These are phyloP conservation scores for Rhodeus uyekii DNA, from an alignment of 2,797 vertebrate species.

Conservation along the genomic window DNA sequence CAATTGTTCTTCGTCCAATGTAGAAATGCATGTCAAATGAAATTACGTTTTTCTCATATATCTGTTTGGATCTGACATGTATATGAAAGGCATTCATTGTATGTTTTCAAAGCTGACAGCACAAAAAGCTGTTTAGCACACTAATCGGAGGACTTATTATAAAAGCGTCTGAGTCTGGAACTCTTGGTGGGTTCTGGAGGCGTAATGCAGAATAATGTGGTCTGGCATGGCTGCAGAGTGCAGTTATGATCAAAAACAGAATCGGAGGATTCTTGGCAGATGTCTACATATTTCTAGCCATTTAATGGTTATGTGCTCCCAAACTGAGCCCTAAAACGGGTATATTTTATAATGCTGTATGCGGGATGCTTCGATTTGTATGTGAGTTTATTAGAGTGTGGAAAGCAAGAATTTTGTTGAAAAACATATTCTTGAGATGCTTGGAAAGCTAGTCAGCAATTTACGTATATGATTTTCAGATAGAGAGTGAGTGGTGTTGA, in stretches of 20 bases:
- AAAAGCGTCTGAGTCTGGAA: slow-evolving; percentile 47
- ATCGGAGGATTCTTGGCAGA: slow-evolving; percentile 53
- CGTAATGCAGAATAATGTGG: slow-evolving; percentile 52
- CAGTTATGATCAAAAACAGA: slow-evolving; percentile 61
- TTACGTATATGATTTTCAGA: slow-evolving; percentile 1
- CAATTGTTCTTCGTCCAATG: slow-evolving; percentile 12
- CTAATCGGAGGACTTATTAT: slow-evolving; percentile 33
- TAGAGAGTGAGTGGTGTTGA: slow-evolving; percentile 40
- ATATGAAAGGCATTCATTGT: slow-evolving; percentile 35
- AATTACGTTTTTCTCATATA: background rate
- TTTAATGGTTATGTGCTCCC: slow-evolving; percentile 49
- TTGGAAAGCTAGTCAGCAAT: slow-evolving; percentile 26
- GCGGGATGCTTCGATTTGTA: slow-evolving; percentile 38
- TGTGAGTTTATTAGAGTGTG: slow-evolving; percentile 43
- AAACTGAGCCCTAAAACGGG: slow-evolving; percentile 42
- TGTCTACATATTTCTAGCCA: slow-evolving; percentile 52
- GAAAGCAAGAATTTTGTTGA: slow-evolving; percentile 33
- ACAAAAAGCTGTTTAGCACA: slow-evolving; percentile 1
- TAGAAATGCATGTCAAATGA: background rate
- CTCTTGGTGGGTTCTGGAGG: slow-evolving; percentile 36
- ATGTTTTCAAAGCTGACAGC: slow-evolving; percentile 23
- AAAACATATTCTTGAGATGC: slow-evolving; percentile 36
- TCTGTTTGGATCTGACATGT: slow-evolving; percentile 32
- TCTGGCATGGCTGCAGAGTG: slow-evolving; percentile 51
- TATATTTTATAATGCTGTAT: slow-evolving; percentile 50